Conservation (phyloP, 2,797 vertebrate genomes). For the Psittacula derbiana region DNA sequence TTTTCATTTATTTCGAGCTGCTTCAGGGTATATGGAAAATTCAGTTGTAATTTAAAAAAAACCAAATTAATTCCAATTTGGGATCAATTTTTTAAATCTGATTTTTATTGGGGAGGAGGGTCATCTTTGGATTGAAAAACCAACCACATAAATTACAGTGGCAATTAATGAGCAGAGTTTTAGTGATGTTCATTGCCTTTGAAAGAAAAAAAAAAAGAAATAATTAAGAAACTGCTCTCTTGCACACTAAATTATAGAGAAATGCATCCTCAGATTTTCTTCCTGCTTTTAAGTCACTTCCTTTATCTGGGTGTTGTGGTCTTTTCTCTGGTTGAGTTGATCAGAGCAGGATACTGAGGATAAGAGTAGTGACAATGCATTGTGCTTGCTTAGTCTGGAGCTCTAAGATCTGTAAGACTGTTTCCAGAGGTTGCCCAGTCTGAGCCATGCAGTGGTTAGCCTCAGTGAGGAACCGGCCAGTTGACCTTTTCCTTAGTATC, state of each 20-base stretch:
- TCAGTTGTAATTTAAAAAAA: neutral
- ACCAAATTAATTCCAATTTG: neutral
- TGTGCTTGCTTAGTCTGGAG: neutral
- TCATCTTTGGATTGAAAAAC: neutral
- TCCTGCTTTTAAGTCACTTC: neutral
- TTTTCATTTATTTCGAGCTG: conserved; percentile 31
- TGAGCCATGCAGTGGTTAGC: neutral
- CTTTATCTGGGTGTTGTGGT: neutral
- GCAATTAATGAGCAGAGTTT: neutral
- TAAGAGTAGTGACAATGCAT: neutral
- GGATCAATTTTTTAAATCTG: neutral
- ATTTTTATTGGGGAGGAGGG: accelerated
- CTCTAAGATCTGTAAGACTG: neutral
- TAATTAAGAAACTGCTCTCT: neutral
- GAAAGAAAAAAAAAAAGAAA: neutral
- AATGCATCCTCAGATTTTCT: neutral
- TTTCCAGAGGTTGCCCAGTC: neutral
- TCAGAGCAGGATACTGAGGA: neutral
- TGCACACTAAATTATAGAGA: neutral
- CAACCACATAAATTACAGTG: neutral
- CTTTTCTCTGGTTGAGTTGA: neutral
- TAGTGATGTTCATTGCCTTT: neutral
- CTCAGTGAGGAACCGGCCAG: neutral
- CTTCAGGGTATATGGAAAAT: neutral
- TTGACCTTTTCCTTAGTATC: neutral